Percentiles rank a stretch among this genome's conserved stretches.
These are phyloP conservation scores for Cottus gobio DNA, from an alignment of 2,113 vertebrate species.

Conservation along the genomic window DNA sequence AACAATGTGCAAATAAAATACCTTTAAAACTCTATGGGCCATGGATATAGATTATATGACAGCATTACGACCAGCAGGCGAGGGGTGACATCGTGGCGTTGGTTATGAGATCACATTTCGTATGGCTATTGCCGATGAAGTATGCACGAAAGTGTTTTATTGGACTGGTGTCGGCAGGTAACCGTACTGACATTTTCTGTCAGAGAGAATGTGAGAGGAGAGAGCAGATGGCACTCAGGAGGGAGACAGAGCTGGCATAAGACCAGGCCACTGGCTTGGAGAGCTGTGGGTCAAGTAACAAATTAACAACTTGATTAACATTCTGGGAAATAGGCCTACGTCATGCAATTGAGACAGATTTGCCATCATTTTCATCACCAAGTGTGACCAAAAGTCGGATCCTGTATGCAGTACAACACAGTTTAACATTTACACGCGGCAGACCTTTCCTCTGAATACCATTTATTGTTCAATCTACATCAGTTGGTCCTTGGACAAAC, in stretches of 20 bases:
- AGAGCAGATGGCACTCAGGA: conserved; percentile 71
- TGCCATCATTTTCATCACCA: not conserved
- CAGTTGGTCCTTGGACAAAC: conserved; percentile 78
- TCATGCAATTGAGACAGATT: not conserved
- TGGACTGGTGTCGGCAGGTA: conserved; percentile 59
- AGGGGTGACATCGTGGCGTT: not conserved
- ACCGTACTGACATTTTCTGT: conserved; percentile 49
- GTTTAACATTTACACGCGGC: conserved; percentile 34
- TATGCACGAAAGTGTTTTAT: conserved; percentile 14
- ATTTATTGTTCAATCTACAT: conserved; percentile 86
- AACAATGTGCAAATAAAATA: not conserved
- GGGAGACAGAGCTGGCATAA: conserved; percentile 44
- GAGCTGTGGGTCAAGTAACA: conserved; percentile 23
- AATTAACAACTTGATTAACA: conserved; percentile 8
- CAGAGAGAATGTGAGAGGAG: conserved; percentile 54
- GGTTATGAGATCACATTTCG: not conserved
- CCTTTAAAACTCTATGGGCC: no score
- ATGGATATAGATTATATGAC: not conserved
- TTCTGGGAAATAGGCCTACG: not conserved
- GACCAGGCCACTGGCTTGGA: conserved; percentile 14
- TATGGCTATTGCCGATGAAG: conserved; percentile 1
- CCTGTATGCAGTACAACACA: not conserved
- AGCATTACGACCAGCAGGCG: not conserved
- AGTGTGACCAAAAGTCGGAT: no score
- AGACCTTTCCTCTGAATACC: conserved; percentile 75